phyloP scores from a whole-genome alignment of 2,888 invertebrate species.

The Tolmerus cingulatus region DNA sequence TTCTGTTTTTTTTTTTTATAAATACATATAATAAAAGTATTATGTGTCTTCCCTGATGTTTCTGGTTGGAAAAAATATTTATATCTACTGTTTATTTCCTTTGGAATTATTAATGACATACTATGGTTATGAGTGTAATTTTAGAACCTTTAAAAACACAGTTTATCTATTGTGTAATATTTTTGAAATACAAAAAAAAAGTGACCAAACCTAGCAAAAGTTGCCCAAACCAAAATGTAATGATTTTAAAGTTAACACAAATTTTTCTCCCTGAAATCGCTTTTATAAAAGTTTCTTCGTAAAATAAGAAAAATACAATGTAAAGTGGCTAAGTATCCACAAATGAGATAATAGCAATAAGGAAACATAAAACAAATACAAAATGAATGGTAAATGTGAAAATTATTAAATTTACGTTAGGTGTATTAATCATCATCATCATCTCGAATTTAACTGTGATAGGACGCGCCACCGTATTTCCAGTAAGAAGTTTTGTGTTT shows the following conservation, averaged over 20 bases:
- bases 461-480: slow-evolving; percentile 39
- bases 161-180: background rate
- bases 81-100: background rate
- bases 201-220: background rate
- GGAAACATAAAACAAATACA: background rate
- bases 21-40: background rate
- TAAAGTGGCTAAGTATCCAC: background rate
- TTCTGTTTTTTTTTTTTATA: too few relatives aligned
- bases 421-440: background rate
- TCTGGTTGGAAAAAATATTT: background rate
- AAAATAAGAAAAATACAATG: background rate
- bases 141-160: background rate
- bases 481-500: background rate
- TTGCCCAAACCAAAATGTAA: background rate
- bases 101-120: background rate
- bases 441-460: slow-evolving; percentile 33
- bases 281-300: background rate
- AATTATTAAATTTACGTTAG: background rate
- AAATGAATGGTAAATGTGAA: background rate
- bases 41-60: background rate
- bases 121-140: background rate
- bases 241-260: background rate
- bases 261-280: background rate
- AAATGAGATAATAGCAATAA: background rate
- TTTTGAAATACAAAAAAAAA: background rate